Evolutionary conservation across 2,888 invertebrate genomes (phyloP).

Genomic region (Tuta absoluta): DNA sequence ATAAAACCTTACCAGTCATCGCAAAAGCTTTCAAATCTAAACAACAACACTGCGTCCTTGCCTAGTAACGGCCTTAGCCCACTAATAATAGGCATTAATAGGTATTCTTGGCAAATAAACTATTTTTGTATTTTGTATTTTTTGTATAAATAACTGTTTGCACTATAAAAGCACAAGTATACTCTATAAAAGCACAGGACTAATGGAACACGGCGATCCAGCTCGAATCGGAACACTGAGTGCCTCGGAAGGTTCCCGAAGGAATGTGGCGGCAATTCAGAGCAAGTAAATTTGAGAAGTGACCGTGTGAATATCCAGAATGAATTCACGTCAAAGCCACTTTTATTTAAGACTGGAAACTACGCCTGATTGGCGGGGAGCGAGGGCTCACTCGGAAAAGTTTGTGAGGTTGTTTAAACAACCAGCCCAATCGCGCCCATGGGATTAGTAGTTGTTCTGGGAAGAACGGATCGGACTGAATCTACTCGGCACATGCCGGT

Average conservation of each 20-base stretch:
- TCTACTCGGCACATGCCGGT: no score
- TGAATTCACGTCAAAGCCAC: no score
- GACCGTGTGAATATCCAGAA: conserved; percentile 40
- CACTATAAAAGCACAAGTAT: conserved; percentile 46
- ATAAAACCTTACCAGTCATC: conserved; percentile 7
- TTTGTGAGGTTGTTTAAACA: no score
- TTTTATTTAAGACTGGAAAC: no score
- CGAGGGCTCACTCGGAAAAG: no score
- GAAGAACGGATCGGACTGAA: no score
- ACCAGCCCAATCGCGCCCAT: no score
- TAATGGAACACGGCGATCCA: conserved; percentile 1
- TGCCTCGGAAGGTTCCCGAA: conserved; percentile 51
- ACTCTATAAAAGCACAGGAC: conserved; percentile 45
- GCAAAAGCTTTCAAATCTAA: background rate
- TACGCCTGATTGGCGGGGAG: no score
- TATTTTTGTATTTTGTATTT: no score
- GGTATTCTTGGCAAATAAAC: no score
- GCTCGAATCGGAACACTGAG: conserved; percentile 48
- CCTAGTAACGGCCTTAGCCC: background rate
- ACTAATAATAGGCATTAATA: no score
- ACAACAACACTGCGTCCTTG: conserved; percentile 4
- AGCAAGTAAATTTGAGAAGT: background rate
- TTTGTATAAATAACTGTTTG: conserved; percentile 42
- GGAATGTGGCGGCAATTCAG: conserved; percentile 32
- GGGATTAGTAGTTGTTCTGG: no score